Conservation (phyloP, 2,797 vertebrate species). For the Ispidina lecontei region DNA sequence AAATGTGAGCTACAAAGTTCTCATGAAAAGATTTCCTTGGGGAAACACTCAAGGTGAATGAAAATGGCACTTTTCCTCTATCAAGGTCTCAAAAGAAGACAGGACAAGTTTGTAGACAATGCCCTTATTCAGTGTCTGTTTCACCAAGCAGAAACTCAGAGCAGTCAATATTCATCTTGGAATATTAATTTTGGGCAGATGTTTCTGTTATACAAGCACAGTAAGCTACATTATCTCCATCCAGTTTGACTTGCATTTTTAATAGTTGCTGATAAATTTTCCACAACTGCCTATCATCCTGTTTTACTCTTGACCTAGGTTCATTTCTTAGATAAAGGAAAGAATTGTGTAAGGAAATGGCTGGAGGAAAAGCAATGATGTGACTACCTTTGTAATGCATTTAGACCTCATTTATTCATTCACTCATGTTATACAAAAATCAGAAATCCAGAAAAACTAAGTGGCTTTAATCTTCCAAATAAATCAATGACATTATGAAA, state of each 20-base stretch:
- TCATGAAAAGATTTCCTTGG: background rate
- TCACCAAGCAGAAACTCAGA: background rate
- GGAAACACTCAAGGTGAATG: background rate
- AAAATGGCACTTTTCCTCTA: background rate
- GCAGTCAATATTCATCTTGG: background rate
- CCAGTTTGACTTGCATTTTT: background rate
- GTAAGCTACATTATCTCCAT: background rate
- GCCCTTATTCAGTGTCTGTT: background rate
- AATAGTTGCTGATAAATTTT: background rate
- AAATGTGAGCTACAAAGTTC: background rate
- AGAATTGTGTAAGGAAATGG: background rate
- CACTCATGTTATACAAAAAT: background rate
- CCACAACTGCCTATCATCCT: background rate
- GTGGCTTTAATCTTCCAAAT: background rate
- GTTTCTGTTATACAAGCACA: background rate
- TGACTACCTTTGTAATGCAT: background rate
- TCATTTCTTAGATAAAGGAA: background rate
- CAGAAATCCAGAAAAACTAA: background rate
- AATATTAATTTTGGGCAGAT: background rate
- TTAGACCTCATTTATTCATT: background rate
- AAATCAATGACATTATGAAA: background rate
- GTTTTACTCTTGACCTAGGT: background rate
- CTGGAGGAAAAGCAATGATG: accelerated
- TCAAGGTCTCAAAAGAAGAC: background rate
- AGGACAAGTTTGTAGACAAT: background rate